phyloP scores from a whole-genome alignment of 2,113 vertebrate genomes.

The Elephantulus edwardii region DNA sequence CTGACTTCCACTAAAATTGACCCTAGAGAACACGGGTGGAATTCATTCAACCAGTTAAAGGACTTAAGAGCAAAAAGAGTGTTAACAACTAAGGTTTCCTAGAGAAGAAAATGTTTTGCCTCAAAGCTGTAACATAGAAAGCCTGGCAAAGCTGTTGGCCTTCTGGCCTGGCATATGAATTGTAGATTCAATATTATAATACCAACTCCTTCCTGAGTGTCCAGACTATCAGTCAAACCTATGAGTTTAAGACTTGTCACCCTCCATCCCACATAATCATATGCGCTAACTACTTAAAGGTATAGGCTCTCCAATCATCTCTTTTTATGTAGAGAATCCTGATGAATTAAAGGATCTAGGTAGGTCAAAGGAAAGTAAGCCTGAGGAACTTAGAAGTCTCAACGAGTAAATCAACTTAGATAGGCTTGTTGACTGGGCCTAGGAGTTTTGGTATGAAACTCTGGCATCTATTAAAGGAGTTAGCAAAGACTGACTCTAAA shows the following conservation, averaged over 20 bases:
- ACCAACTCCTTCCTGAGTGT: neutral
- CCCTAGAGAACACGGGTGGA: neutral
- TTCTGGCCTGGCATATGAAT: neutral
- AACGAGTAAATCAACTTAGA: neutral
- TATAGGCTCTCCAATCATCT: neutral
- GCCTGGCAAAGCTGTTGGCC: neutral
- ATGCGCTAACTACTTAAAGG: neutral
- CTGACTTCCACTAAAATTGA: neutral
- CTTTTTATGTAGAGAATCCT: neutral
- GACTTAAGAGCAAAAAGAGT: neutral
- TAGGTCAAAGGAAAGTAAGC: neutral
- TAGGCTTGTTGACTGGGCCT: neutral
- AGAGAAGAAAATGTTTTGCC: neutral
- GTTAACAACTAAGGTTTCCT: too few species aligned
- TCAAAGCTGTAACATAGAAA: neutral
- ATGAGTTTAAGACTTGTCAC: neutral
- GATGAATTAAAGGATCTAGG: neutral
- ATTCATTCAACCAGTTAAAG: neutral
- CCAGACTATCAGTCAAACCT: neutral
- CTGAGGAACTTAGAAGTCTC: neutral
- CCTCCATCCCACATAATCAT: neutral
- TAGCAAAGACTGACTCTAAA: neutral
- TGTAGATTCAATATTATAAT: neutral
- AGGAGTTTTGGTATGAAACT: neutral
- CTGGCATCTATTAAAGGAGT: neutral